These are phyloP conservation scores for Hoplodrina blanda DNA, from an alignment of 2,888 invertebrate species.

Conservation along the genomic window DNA sequence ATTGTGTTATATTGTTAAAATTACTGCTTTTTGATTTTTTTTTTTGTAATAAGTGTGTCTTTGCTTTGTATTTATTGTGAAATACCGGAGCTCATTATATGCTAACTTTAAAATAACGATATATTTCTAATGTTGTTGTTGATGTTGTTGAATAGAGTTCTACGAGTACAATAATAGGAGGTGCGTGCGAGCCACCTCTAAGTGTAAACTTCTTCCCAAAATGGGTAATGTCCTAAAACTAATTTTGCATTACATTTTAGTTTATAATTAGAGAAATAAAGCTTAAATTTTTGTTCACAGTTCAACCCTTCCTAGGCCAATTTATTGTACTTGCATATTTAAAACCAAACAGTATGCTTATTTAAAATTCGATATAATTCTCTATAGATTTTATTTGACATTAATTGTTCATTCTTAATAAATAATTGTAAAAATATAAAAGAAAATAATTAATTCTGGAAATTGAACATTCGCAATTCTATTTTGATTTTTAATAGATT, in stretches of 20 bases:
- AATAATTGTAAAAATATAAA: slow-evolving; percentile 13
- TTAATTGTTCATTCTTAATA: not conserved
- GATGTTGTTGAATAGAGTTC: too few relatives aligned
- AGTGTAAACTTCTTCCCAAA: not conserved
- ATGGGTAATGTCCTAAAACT: not conserved
- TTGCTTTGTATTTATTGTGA: too few relatives aligned
- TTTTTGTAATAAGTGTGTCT: too few relatives aligned
- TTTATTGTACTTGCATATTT: slow-evolving; percentile 18
- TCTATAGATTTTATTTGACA: not conserved
- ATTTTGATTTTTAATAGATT: slow-evolving; percentile 29
- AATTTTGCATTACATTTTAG: not conserved
- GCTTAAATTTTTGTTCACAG: not conserved
- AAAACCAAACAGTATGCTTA: slow-evolving; percentile 4
- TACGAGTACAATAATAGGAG: too few relatives aligned
- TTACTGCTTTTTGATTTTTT: too few relatives aligned
- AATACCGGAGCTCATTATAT: too few relatives aligned
- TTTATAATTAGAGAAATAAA: not conserved
- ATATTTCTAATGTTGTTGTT: too few relatives aligned
- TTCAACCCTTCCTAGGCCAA: not conserved
- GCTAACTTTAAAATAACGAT: too few relatives aligned
- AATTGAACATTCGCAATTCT: slow-evolving; percentile 13
- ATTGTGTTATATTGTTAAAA: too few relatives aligned
- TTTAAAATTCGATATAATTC: slow-evolving; percentile 5
- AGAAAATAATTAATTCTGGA: slow-evolving; percentile 7
- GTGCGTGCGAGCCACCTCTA: not conserved